phyloP scores from a whole-genome alignment of 2,113 vertebrate species.

The Myotis brandtii region DNA sequence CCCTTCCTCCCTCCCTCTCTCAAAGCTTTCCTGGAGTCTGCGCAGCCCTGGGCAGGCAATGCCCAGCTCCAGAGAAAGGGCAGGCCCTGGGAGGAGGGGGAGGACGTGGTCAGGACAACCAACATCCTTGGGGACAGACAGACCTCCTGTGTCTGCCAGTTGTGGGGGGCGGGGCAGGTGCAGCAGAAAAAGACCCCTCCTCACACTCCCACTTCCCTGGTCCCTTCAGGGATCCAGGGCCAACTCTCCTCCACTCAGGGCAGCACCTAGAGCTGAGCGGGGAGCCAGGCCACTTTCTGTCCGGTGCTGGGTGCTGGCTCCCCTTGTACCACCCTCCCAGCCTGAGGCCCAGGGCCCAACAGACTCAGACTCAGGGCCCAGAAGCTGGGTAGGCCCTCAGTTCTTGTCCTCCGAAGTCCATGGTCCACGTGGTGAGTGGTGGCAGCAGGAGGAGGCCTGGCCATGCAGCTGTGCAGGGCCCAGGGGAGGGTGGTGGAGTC shows the following conservation, averaged over 20 bases:
- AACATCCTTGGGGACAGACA: not conserved
- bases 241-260: not conserved
- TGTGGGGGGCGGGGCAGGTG: too few relatives aligned
- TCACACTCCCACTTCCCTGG: not conserved
- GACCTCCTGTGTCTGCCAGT: not conserved
- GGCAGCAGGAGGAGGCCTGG: not conserved
- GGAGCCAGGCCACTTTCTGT: not conserved
- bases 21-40: not conserved
- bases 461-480: not conserved
- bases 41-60: not conserved
- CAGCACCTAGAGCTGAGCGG: not conserved
- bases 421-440: not conserved
- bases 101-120: not conserved
- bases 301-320: not conserved
- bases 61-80: not conserved
- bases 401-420: not conserved
- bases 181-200: not conserved
- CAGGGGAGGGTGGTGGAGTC: not conserved
- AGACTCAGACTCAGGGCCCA: not conserved
- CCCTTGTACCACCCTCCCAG: not conserved
- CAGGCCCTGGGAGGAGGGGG: not conserved
- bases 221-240: not conserved
- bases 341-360: not conserved
- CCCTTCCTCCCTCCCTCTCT: not conserved
- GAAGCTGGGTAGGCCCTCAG: not conserved